phyloP scores from a whole-genome alignment of 2,797 vertebrate genomes.

The Thripadectes ignobilis region DNA sequence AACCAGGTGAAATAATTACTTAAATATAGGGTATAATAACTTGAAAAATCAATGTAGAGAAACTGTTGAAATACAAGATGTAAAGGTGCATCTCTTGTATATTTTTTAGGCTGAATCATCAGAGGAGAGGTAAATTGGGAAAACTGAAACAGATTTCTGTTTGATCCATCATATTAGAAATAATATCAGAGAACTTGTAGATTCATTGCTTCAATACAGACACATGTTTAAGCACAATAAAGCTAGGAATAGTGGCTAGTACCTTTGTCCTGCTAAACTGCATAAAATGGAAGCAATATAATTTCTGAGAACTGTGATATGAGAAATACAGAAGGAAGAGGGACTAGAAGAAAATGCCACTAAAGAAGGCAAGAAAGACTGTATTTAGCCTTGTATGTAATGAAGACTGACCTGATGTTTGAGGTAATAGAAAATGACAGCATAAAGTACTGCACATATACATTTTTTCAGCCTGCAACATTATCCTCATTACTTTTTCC shows the following conservation, averaged over 20 bases:
- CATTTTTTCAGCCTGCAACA: background rate
- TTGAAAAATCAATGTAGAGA: background rate
- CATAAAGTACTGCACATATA: background rate
- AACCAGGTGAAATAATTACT: slow-evolving; percentile 5
- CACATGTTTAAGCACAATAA: background rate
- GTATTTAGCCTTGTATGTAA: background rate
- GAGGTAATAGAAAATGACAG: slow-evolving; percentile 11
- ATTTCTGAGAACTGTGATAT: background rate
- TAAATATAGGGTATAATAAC: background rate
- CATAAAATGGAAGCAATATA: background rate
- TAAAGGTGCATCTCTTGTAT: background rate
- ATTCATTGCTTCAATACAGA: background rate
- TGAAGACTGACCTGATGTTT: slow-evolving; percentile 24
- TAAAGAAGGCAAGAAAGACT: background rate
- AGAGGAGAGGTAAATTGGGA: background rate
- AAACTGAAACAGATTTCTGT: background rate
- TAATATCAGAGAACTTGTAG: background rate
- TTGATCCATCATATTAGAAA: background rate
- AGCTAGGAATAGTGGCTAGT: background rate
- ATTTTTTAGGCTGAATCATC: background rate
- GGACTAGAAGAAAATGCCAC: background rate
- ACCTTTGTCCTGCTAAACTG: background rate
- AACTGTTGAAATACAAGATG: background rate
- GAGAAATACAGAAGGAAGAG: background rate
- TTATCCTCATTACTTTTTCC: slow-evolving; percentile 13